Base-by-base conservation (phyloP, 2,888 invertebrate species). In the Coenonympha glycerion region DNA sequence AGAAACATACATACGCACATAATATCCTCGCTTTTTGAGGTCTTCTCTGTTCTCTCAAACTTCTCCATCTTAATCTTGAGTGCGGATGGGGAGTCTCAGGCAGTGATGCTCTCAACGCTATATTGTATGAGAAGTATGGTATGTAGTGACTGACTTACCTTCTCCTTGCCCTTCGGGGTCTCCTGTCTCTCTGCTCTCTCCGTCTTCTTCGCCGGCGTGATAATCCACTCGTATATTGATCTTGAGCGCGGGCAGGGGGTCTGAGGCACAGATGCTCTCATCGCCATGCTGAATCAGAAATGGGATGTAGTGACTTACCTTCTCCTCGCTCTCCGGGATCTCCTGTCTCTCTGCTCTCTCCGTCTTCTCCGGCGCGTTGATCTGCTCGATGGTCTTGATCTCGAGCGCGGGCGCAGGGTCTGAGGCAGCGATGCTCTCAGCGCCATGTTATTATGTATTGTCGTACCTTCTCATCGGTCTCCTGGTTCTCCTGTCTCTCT, bases 221-320 rank as follows among this genome's bases (percentile, higher is more conserved):
- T 88, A 66, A 87, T 87, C 70, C 88, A 83, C 68, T 87, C 85
- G 62, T n/a, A 88, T 87, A 56, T 88, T 88, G 68, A 87, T 88
- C 71, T 88, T 87, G 64, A 88, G 75, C 28, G 73, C 79, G 53
- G 84, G 84, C 33, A 80, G 85, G 60, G 79, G 85, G 72, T 85
- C 87, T 59, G 81, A 77, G 72, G 82, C 71, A 62, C 78, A 84
- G 71, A 79, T 80, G 65, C 83, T 79, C 61, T 81, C 81, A 11
- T n/a, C n/a, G 13, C 3, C 30, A 2, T n/a, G 28, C 18, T 9
- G 33, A 9, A 16, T n/a, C n/a, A n/a, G n/a, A n/a, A n/a, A n/a
- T n/a, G n/a, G n/a, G n/a, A 9, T 6, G 16, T 2, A 6, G 9
- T 33, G 9, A 34, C 18, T 3, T 26, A 26, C 40, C 57, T 68